These are phyloP conservation scores for Rhagophthalmus giganteus DNA, from an alignment of 2,888 invertebrate genomes.

Conservation along the genomic window DNA sequence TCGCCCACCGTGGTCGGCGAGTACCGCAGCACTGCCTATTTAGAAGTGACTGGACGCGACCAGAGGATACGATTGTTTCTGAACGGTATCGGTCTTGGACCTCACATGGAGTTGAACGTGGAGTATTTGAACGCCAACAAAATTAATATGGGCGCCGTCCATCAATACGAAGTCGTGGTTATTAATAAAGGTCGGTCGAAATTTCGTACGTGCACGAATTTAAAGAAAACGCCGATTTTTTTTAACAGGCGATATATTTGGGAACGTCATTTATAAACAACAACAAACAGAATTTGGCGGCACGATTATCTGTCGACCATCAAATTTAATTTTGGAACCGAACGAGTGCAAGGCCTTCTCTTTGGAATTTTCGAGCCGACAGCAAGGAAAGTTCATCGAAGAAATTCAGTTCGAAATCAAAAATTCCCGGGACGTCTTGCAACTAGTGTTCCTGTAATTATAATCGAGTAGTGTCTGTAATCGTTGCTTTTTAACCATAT, in stretches of 20 bases:
- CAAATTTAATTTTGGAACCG: constrained; percentile 55
- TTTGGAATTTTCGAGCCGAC: constrained; percentile 61
- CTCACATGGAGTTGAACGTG: constrained; percentile 60
- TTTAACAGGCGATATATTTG: constrained; percentile 62
- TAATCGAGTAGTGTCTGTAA: too few relatives aligned
- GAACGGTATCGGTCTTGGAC: constrained; percentile 62
- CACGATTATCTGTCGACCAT: constrained; percentile 59
- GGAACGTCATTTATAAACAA: constrained; percentile 58
- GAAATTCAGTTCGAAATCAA: constrained; percentile 62
- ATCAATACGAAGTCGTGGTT: constrained; percentile 64
- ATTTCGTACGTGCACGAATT: constrained; percentile 36
- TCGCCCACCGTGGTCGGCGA: constrained; percentile 59
- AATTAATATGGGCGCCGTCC: constrained; percentile 62
- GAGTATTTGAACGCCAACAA: constrained; percentile 61
- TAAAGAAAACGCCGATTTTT: too few relatives aligned
- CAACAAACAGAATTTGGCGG: constrained; percentile 62
- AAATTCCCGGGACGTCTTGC: constrained; percentile 62
- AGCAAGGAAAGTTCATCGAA: constrained; percentile 66
- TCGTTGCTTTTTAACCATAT: too few relatives aligned
- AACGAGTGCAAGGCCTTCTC: constrained; percentile 60
- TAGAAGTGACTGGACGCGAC: constrained; percentile 62
- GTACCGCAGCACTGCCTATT: constrained; percentile 58
- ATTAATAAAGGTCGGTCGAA: constrained; percentile 60
- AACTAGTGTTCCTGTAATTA: too few relatives aligned
- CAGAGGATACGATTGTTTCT: constrained; percentile 60